Base-by-base conservation (phyloP, 2,888 invertebrate genomes). In the Periphyllus acericola region DNA sequence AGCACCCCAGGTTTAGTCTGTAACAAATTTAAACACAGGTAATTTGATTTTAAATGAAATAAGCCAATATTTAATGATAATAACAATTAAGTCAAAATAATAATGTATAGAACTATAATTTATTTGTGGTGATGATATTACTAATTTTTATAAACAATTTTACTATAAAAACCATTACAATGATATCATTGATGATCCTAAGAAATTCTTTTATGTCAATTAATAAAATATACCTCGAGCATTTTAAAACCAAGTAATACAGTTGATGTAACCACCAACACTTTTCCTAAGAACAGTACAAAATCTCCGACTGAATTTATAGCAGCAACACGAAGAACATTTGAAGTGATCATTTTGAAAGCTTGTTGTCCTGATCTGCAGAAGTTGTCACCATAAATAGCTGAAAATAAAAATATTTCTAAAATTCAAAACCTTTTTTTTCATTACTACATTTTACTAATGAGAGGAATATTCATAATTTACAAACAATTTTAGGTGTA, bases 271-370 rank as follows among this genome's bases (percentile, higher is more conserved):
- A 95, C 94, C 4, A 95, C 94, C 36, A 94, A 91, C 8, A 94
- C 92, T 92, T 96, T 95, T 46, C 94, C 94, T 78, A 95, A 91
- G 90, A 95, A 94, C 40, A 95, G 91, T 1, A 95, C 94, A 90
- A 95, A 95, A 91, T 95, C 95, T 21, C 95, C 95, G n/a, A 95
- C 94, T 46, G 95, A 94, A 92, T 95, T 95, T 79, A 95, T 94
- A 5, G 95, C 94, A 25, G 94, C 93, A 21, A 95, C 94, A 89
- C 94, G 92, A 75, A 95, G 91, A 68, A 94, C 93, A 91, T 95
- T 95, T 74, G 92, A 93, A 0, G 94, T 92, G 25, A 96, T 91
- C 29, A 94, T 92, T 89, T 92, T 92, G 90, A 95, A 94, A 0
- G 95, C 95, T 90, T 93, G 93, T 90, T 92, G 92, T 8, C 95